Evolutionary conservation across 92 coral and sea anemone species (phyloP), one percentile per base, ranked within the genome.

Genomic region (Zoanthus gigantus): DNA sequence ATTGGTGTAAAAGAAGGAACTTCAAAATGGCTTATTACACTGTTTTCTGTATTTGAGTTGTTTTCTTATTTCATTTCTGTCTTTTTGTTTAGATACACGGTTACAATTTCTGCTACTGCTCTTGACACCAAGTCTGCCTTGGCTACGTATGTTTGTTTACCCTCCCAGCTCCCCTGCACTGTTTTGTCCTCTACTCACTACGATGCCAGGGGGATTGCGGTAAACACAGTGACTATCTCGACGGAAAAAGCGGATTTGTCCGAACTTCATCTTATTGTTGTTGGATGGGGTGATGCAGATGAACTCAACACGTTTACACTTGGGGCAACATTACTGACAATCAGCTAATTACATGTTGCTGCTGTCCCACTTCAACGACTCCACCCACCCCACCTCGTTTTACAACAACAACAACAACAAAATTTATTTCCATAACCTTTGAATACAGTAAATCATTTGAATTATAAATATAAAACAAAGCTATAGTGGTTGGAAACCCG

Each of bases 221-320:
- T 93, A 72, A 93, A 93, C 76, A 77, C 90, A 16, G 81, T 93
- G 37, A 89, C 88, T 83, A 42, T 93, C 50, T 68, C 94, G 54
- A 93, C 94, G 17, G 90, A 83, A 4, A 88, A 87, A 15, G 89
- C 90, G 28, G 72, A 69, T 13, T 79, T 91, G 72, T 85, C 87
- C 14, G 94, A 93, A 53, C 18, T 93, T 45, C 92, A 91, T 65
- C 77, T 93, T 56, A 63, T 92, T 14, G 90, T 93, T 12, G 90
- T 93, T 23, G 96, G 96, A 13, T 93, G 94, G 94, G 96, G 96
- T 3, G 96, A 93, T 83, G 94, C 92, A 5, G 82, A 91, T 18
- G 91, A 91, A 52, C 83, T 72, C 2, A 93, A 93, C 89, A 81
- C 92, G 31, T 93, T 91, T 53, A 29, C 79, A 3, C 92, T 93